phyloP scores from a whole-genome alignment of 2,797 vertebrate species.

The Luscinia megarhynchos region DNA sequence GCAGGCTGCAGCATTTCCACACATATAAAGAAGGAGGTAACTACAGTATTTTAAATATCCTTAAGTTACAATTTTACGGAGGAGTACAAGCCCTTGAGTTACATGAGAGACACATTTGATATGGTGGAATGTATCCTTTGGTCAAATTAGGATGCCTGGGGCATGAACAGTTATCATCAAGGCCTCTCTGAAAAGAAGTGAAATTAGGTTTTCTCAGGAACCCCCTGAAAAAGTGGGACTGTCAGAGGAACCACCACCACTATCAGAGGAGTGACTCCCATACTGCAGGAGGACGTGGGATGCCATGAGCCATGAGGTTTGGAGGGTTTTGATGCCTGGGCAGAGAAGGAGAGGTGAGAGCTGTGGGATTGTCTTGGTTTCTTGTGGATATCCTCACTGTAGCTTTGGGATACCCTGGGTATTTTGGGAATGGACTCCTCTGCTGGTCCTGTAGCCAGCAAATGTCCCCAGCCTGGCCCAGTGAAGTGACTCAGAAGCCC shows the following conservation, averaged over 20 bases:
- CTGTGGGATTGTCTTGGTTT: neutral
- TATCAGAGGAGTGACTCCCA: neutral
- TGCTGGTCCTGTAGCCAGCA: neutral
- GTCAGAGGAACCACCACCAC: neutral
- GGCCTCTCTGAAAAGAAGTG: neutral
- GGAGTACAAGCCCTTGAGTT: neutral
- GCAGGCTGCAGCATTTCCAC: neutral
- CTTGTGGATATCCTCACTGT: neutral
- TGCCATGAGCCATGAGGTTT: neutral
- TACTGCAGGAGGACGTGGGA: neutral
- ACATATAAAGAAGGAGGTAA: neutral
- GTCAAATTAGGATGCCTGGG: neutral
- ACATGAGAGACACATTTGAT: neutral
- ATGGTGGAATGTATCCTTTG: neutral
- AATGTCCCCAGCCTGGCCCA: neutral
- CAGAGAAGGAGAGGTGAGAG: neutral
- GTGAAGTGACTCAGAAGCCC: neutral
- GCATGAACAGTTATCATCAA: neutral
- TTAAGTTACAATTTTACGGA: neutral
- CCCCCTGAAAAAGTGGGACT: neutral
- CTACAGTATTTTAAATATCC: neutral
- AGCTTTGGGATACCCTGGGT: neutral
- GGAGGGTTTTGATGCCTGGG: neutral
- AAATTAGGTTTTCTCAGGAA: neutral
- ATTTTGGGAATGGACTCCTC: neutral